Base-by-base conservation (phyloP, 2,113 vertebrate genomes). In the Erinaceus europaeus region DNA sequence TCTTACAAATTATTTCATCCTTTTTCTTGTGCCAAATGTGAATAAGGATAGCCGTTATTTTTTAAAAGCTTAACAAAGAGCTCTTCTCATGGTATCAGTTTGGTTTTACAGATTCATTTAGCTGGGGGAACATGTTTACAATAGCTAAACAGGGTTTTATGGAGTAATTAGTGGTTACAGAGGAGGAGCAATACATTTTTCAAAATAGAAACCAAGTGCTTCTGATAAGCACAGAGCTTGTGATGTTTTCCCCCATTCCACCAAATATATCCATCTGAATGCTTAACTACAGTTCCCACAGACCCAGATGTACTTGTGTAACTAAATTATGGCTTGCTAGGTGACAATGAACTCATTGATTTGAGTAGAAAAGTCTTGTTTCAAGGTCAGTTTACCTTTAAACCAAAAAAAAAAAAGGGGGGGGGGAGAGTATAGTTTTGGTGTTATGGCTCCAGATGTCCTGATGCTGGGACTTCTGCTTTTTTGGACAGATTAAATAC, bases 131-230 rank as follows among this genome's bases (percentile, higher is more conserved):
- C 67, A 61, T 92, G 75, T 67, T 78, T 82, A 74, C 15, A 75
- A 65, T 59, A 82, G 83, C 42, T 53, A 87, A 90, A 59, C 17
- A 67, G 75, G 34, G 57, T 88, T 90, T 92, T 92, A 76, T 85
- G 71, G 44, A 76, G 34, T 82, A 77, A 90, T 93, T 85, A 76
- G 36, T 57, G 46, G 57, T 89, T 68, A 83, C 20, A 69, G 81
- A 76, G 25, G 59, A 21, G 64, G 89, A 78, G 0, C 7, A 0
- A 17, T 20, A 4, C 18, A 75, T 94, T 92, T 93, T 94, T 75
- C 61, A 5, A 27, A 64, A 15, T 44, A 69, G 7, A 61, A 38
- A 17, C n/a, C 25, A 71, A 57, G 2, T 74, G 29, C 71, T 81
- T 44, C 20, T 82, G 74, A 89, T 82, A 67, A 91, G 9, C 18